Evolutionary conservation across 2,888 invertebrate species (phyloP), one percentile per base, ranked within the genome.

Genomic region (Malachius bipustulatus): DNA sequence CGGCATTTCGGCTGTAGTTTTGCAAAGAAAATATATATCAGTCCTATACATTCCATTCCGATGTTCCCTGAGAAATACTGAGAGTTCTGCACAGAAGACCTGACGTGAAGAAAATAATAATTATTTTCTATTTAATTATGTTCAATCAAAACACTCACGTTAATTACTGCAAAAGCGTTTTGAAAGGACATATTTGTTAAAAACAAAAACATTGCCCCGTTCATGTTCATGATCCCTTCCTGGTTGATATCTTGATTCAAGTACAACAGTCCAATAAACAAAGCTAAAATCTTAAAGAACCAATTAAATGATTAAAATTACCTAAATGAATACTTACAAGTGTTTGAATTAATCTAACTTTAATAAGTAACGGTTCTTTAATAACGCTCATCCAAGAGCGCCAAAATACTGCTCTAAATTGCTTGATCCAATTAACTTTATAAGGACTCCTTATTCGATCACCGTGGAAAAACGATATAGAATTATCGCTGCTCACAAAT

Each of bases 141-240:
- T 19, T 15, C 4, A 12, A 26, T 37, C 14, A 11, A n/a, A n/a
- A 27, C 37, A 69, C 82, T 75, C 63, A 93, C 94, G 60, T 83
- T 85, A 38, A 93, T 80, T 27, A 94, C 93, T 40, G 90, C 87
- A 55, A 91, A 91, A n/a, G 90, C 79, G 60, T 90, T 91, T 52
- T 89, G 87, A 62, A 93, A 91, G 4, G 91, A 91, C 80, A 90
- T 83, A 55, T 88, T 90, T 10, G 87, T 87, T 31, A 90, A 71
- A 57, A 90, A 82, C 54, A 91, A 76, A 60, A 90, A 93, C 36
- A 93, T 70, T 14, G 83, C 88, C 28, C 93, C 93, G 56, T 90
- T 93, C 45, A 93, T 85, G 60, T 94, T 94, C 79, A 85, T 84
- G 1, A 93, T 87, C 2, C 88, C 93, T 51, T 84, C 83, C 59